Percentiles rank a stretch among this genome's conserved stretches.
Evolutionary conservation across 2,888 invertebrate genomes (phyloP).

Genomic region (Zootermopsis nevadensis): DNA sequence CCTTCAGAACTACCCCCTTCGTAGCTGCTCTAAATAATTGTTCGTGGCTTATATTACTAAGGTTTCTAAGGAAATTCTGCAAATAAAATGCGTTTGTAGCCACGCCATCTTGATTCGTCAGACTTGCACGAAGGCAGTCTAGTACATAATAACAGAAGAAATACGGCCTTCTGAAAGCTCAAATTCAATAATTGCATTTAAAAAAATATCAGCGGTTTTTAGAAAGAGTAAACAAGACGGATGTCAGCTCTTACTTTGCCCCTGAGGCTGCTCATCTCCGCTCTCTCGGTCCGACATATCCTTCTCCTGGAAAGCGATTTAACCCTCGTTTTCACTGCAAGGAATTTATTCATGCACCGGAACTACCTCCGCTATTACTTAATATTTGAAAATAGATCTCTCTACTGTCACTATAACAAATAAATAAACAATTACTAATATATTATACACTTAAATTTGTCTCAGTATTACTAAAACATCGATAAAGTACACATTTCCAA

Average conservation of each 20-base stretch:
- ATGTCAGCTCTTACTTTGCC: constrained; percentile 59
- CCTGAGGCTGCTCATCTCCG: constrained; percentile 61
- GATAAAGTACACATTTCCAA: constrained; percentile 10
- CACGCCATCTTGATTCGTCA: constrained; percentile 55
- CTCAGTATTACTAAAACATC: background rate
- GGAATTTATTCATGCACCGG: constrained; percentile 55
- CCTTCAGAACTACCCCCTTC: background rate
- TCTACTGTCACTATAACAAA: constrained; percentile 14
- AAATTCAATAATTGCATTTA: constrained; percentile 39
- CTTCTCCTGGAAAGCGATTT: constrained; percentile 54
- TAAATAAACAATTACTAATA: background rate
- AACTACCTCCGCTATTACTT: constrained; percentile 47
- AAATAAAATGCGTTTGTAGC: constrained; percentile 48
- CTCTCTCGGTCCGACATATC: constrained; percentile 61
- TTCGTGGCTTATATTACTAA: background rate
- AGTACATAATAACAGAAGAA: constrained; percentile 32
- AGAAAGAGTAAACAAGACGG: constrained; percentile 49
- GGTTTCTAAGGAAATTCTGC: constrained; percentile 13
- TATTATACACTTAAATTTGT: background rate
- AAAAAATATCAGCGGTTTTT: constrained; percentile 29
- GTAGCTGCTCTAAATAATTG: background rate
- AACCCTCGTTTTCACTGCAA: constrained; percentile 55
- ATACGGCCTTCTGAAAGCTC: constrained; percentile 29
- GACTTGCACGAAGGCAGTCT: constrained; percentile 47
- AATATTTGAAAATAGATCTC: constrained; percentile 49